phyloP scores from a whole-genome alignment of 1,140 invertebrate genomes.

The Oryctes rhinoceros region DNA sequence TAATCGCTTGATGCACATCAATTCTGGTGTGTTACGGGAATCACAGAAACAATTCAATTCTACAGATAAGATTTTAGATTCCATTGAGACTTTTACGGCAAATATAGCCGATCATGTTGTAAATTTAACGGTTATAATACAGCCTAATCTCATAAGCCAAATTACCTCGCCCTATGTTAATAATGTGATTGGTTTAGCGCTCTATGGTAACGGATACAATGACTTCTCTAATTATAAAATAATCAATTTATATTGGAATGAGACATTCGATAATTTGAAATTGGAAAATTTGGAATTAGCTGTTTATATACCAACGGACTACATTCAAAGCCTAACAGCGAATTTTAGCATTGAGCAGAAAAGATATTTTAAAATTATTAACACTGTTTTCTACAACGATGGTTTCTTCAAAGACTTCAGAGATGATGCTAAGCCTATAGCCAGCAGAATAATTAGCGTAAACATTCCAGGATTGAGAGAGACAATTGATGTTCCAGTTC shows the following conservation, averaged over 20 bases:
- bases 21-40: not conserved
- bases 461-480: not conserved
- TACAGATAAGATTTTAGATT: constrained; percentile 39
- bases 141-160: constrained; percentile 7
- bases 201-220: not conserved
- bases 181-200: constrained; percentile 15
- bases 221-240: not conserved
- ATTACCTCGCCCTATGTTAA: not conserved
- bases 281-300: constrained; percentile 30
- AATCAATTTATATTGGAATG: not conserved
- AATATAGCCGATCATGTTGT: not conserved
- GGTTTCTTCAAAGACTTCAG: constrained; percentile 8
- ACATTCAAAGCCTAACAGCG: not conserved
- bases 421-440: not conserved
- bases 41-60: constrained; percentile 26
- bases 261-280: constrained; percentile 8
- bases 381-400: constrained; percentile 27
- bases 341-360: not conserved
- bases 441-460: not conserved
- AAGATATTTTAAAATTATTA: not conserved
- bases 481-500: not conserved
- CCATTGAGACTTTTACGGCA: not conserved
- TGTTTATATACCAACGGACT: not conserved
- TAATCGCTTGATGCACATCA: not conserved
- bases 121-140: not conserved